Evolutionary conservation across 37 sponge, comb jelly and placozoan genomes (phyloP), one percentile per base, ranked within the genome.

Genomic region (Lycopodina hypogea): DNA sequence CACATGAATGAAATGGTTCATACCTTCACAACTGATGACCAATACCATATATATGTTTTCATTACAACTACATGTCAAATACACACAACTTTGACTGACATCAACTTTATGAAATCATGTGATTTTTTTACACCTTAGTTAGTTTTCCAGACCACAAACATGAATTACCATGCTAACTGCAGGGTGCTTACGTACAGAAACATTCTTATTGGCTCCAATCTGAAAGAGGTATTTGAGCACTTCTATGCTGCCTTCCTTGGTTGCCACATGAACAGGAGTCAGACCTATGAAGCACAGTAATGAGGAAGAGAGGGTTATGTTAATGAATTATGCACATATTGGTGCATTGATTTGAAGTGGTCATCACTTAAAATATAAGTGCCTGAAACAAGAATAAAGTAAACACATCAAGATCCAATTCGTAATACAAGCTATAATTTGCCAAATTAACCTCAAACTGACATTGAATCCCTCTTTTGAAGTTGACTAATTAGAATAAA

Each of bases 181-280:
- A n/a, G n/a, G n/a, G n/a, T n/a, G n/a, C n/a, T 53, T n/a, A 74
- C 88, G 63, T 63, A 88, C 88, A 35, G 72, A 45, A 22, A 78
- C 78, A 70, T 89, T 89, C 65, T 80, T 84, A 60, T 91, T 91
- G 57, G 92, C 87, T 79, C 87, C 92, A 70, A 83, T 79, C 41
- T 83, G 80, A 61, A 91, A 86, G 24, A 91, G 77, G 51, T 82
- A 91, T 77, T 83, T 91, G 69, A 91, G 76, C 0, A 91, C 87
- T 63, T 91, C 92, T 30, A 86, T 75, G 42, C 79, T 76, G 28
- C 78, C 78, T 51, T 91, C 92, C 52, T 79, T 87, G 1, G 92
- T 91, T 12, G 92, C 92, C 28, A 86, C 65, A 61, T 91, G 92
- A 21, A 83, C 84, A n/a, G 87, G 72, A 0, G 92, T 79, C 42